Percentiles rank a stretch among this genome's conserved stretches.
These are phyloP conservation scores for Oreotrochilus melanogaster DNA, from an alignment of 2,113 vertebrate species.

Conservation along the genomic window DNA sequence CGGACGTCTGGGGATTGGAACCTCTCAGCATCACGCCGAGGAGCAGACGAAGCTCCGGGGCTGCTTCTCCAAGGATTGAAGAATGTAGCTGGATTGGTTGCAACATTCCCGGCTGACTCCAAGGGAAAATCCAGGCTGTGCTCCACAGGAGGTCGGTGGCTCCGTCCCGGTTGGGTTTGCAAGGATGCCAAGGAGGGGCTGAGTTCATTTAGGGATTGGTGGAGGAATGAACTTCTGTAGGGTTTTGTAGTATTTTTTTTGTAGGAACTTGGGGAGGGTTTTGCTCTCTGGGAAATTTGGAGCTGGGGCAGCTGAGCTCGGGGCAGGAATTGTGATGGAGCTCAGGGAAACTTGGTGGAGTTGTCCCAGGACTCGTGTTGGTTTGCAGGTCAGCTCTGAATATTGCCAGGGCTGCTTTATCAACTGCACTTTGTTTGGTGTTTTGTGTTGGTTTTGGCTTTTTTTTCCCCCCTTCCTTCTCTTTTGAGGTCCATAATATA, in stretches of 20 bases:
- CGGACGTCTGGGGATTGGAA: neutral
- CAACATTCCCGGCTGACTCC: neutral
- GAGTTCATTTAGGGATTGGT: fast-evolving
- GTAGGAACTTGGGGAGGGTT: neutral
- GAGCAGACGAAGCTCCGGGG: neutral
- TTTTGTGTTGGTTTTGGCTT: fast-evolving
- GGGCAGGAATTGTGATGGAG: no score
- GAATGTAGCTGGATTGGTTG: neutral
- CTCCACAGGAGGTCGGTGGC: conserved; percentile 47
- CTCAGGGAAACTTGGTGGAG: neutral
- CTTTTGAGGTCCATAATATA: neutral
- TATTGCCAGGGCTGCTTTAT: neutral
- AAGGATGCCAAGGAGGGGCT: neutral
- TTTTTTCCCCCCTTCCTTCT: fast-evolving
- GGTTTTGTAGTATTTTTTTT: no score
- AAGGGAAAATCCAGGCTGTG: neutral
- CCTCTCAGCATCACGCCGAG: neutral
- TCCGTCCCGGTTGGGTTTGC: fast-evolving
- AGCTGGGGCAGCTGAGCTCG: neutral
- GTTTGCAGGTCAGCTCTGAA: neutral
- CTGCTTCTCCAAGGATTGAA: neutral
- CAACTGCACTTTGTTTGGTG: neutral
- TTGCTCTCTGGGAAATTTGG: neutral
- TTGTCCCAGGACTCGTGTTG: fast-evolving
- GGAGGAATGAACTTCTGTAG: neutral